Evolutionary conservation across 2,113 vertebrate genomes (phyloP), one percentile per base, ranked within the genome.

Genomic region (Anguilla japonica): DNA sequence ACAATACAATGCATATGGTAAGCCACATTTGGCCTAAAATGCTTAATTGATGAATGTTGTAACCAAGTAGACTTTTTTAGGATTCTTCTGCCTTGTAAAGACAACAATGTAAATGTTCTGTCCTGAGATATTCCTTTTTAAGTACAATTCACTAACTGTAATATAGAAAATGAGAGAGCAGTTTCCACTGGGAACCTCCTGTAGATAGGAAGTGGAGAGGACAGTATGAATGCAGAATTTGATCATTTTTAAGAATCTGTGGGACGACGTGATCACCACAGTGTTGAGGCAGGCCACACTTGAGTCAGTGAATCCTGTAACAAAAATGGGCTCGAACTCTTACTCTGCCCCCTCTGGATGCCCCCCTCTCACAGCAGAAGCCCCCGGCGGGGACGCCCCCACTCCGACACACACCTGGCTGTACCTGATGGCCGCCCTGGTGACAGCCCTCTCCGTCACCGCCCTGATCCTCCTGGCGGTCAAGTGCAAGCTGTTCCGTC

Each of bases 401-500:
- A 91, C 93, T 0, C 60, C 18, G 60, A 67, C 20, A 20, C 0
- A 90, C 53, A 67, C 79, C 0, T 98, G 96, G 96, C 94, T 94
- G 0, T 96, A 96, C 90, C 89, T 97, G 88, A 94, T 95, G 9
- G 96, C 94, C 7, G 96, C 95, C 6, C 41, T 98, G 81, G 91
- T 95, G 80, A 91, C 94, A 6, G 93, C 95, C 0, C 86, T 97
- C 8, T 79, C 90, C 88, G n/a, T 98, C 86, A 97, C 96, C 0
- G 89, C 97, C 39, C 82, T 98, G 87, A 93, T 98, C 0, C 93
- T 96, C 0, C 26, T 97, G 90, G 93, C 86, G 1, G 96, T 96
- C 84, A 99, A 97, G 90, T 97, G 94, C 90, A 97, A 96, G 40
- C 79, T 98, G 84, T 94, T 96, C 90, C 97, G 94, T 82, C 96